phyloP scores from a whole-genome alignment of 2,888 invertebrate genomes.

The Oligia latruncula region DNA sequence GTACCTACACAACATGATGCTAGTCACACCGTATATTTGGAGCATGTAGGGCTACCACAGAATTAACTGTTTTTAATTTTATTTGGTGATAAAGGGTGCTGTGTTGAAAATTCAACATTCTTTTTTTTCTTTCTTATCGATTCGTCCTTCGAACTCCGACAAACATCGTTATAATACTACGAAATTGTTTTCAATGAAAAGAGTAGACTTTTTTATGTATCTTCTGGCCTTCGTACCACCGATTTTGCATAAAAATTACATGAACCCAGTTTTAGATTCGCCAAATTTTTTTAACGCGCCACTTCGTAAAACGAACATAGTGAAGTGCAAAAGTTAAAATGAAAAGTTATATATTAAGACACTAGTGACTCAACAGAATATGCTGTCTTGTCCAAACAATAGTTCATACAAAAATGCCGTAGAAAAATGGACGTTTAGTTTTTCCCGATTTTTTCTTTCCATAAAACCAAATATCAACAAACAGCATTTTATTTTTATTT shows the following conservation, averaged over 20 bases:
- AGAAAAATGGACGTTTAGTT: too few species aligned
- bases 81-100: background rate
- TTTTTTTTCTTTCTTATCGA: background rate
- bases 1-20: constrained; percentile 22
- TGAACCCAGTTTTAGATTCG: background rate
- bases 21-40: constrained; percentile 43
- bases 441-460: background rate
- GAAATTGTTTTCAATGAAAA: background rate
- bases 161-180: too few species aligned
- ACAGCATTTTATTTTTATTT: background rate
- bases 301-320: background rate
- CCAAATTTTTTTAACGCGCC: background rate
- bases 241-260: too few species aligned
- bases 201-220: background rate
- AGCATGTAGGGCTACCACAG: constrained; percentile 38
- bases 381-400: too few species aligned
- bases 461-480: background rate
- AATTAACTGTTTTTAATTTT: background rate
- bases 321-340: background rate
- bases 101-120: background rate
- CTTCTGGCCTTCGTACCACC: background rate
- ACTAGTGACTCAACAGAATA: too few species aligned
- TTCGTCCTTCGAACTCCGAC: background rate
- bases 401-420: too few species aligned
- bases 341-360: background rate